phyloP scores from a whole-genome alignment of 2,113 vertebrate species.

The Lagopus leucura region DNA sequence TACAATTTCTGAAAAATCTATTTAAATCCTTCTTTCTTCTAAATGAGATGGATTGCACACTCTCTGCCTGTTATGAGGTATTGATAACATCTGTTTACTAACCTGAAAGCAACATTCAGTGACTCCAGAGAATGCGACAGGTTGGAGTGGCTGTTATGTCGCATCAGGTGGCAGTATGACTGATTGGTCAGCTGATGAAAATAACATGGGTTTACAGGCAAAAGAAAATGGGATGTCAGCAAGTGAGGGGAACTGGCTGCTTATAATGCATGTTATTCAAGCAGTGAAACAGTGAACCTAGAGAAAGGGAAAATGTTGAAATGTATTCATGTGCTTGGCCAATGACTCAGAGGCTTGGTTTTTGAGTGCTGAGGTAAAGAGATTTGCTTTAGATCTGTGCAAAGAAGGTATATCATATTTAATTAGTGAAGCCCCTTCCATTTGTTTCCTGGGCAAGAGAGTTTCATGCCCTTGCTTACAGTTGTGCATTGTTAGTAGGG shows the following conservation, averaged over 20 bases:
- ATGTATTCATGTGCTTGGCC: neutral
- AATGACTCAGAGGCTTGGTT: neutral
- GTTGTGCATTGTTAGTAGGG: neutral
- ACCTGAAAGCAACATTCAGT: neutral
- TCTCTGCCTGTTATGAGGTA: neutral
- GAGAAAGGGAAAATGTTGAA: neutral
- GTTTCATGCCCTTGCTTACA: neutral
- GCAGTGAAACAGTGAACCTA: neutral
- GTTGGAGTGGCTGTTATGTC: neutral
- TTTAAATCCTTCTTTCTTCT: neutral
- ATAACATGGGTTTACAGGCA: neutral
- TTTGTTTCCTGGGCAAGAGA: neutral
- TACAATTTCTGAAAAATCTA: neutral
- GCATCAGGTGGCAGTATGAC: neutral
- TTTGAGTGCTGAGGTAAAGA: neutral
- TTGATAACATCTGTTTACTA: slow-evolving; percentile 37
- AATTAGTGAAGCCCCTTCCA: neutral
- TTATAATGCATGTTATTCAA: neutral
- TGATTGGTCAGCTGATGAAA: neutral
- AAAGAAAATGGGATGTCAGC: neutral
- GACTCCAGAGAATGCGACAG: neutral
- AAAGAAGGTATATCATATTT: neutral
- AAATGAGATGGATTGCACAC: neutral
- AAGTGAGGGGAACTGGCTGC: neutral
- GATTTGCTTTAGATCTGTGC: neutral